Conservation (phyloP, 2,113 vertebrate species). For the Carassius gibelio region DNA sequence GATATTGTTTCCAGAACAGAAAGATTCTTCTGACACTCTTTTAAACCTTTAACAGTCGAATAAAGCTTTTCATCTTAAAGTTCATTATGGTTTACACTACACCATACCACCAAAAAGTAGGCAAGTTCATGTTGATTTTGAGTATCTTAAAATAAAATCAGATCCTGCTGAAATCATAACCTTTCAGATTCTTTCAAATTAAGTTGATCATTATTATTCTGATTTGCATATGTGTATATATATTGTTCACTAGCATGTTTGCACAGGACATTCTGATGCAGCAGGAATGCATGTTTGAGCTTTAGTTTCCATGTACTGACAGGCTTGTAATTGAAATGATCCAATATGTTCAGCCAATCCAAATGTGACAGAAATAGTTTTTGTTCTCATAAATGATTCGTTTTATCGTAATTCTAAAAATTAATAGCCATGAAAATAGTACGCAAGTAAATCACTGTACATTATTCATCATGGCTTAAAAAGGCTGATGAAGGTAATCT, state of each 20-base stretch:
- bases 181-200: neutral
- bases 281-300: conserved; percentile 22
- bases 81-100: neutral
- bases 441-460: neutral
- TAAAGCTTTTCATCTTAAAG: neutral
- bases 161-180: neutral
- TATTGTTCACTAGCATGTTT: conserved; percentile 48
- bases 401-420: neutral
- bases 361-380: neutral
- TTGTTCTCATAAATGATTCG: neutral
- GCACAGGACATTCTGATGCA: conserved; percentile 48
- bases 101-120: neutral
- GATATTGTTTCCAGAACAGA: neutral
- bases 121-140: neutral
- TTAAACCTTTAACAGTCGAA: neutral
- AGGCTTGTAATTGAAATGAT: neutral
- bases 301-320: conserved; percentile 1
- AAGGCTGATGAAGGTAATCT: neutral
- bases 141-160: neutral
- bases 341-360: neutral
- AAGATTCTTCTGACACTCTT: neutral
- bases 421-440: conserved; percentile 1
- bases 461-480: neutral
- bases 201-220: neutral
- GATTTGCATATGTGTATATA: neutral